Conservation (phyloP, 2,888 invertebrate genomes). For the Leucania comma region DNA sequence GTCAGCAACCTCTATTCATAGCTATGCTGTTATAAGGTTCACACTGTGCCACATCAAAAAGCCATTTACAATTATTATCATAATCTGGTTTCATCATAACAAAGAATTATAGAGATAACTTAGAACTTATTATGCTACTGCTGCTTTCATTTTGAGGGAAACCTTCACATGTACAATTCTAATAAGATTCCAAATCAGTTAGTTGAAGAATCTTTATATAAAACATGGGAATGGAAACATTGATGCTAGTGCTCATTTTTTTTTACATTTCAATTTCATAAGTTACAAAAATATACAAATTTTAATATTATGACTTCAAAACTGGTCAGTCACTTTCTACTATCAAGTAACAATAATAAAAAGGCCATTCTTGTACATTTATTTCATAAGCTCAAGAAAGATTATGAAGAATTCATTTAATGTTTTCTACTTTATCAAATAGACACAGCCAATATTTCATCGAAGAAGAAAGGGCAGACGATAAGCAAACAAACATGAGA, state of each 20-base stretch:
- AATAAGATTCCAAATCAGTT: background rate
- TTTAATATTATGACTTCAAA: slow-evolving; percentile 27
- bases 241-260: slow-evolving; percentile 1
- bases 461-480: slow-evolving; percentile 91
- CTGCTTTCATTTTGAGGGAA: slow-evolving; percentile 13
- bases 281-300: slow-evolving; percentile 40
- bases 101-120: slow-evolving; percentile 24
- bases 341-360: slow-evolving; percentile 16
- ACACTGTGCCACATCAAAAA: slow-evolving; percentile 17
- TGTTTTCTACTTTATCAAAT: slow-evolving; percentile 1
- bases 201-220: background rate
- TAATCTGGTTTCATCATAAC: slow-evolving; percentile 26
- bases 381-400: slow-evolving; percentile 41
- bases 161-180: background rate
- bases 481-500: slow-evolving; percentile 94
- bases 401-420: slow-evolving; percentile 28
- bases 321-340: slow-evolving; percentile 25
- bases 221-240: slow-evolving; percentile 1
- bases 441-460: slow-evolving; percentile 60
- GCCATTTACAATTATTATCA: slow-evolving; percentile 24
- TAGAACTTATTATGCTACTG: slow-evolving; percentile 10
- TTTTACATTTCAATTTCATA: background rate
- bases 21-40: slow-evolving; percentile 15
- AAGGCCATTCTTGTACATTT: slow-evolving; percentile 32
- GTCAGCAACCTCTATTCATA: slow-evolving; percentile 41